Conservation (phyloP, 2,797 vertebrate species). For the Hylomyscus alleni region DNA sequence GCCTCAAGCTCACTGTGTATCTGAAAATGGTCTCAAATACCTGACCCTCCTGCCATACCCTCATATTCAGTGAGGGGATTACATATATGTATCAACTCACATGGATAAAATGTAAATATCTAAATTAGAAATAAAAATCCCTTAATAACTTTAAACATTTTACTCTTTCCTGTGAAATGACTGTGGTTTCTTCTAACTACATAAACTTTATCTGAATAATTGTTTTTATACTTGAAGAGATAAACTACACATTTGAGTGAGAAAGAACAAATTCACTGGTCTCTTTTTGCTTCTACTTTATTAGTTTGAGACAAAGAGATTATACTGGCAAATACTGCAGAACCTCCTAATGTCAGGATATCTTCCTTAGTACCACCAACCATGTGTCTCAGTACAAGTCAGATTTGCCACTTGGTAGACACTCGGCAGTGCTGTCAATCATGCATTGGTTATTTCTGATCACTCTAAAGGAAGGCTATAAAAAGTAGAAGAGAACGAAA, state of each 20-base stretch:
- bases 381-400: neutral
- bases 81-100: neutral
- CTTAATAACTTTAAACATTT: neutral
- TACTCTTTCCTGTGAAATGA: neutral
- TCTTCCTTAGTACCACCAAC: neutral
- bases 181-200: neutral
- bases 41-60: neutral
- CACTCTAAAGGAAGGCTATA: neutral
- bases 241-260: neutral
- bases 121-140: neutral
- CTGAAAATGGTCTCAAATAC: neutral
- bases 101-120: neutral
- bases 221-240: neutral
- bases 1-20: neutral
- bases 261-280: neutral
- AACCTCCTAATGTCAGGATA: neutral
- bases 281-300: neutral
- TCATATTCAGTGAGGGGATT: neutral
- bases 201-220: neutral
- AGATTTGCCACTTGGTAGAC: neutral
- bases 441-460: neutral
- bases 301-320: neutral
- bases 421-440: neutral
- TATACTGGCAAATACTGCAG: neutral
- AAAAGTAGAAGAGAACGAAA: neutral